These are phyloP conservation scores for Habropoda laboriosa DNA, from an alignment of 1,140 invertebrate genomes.

Conservation along the genomic window DNA sequence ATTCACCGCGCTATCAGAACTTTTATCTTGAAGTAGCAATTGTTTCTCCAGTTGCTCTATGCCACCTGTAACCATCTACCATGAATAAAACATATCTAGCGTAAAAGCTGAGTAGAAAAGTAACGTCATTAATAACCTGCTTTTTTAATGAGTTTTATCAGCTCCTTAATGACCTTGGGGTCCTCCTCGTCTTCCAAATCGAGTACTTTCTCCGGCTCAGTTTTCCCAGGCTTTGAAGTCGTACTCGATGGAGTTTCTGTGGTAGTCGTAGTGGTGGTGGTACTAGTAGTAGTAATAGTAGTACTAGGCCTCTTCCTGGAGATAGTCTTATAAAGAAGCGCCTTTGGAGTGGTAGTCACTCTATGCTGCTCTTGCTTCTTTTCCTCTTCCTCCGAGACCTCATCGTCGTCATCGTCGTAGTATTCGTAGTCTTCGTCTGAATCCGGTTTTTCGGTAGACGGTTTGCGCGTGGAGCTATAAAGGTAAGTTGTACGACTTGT, in stretches of 20 bases:
- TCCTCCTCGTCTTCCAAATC: constrained; percentile 85
- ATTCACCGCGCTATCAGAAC: constrained; percentile 62
- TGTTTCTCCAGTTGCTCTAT: constrained; percentile 92
- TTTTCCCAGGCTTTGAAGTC: constrained; percentile 26
- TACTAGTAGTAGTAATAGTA: constrained; percentile 67
- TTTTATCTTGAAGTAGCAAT: constrained; percentile 83
- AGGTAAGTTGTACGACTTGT: constrained; percentile 78
- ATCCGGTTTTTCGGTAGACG: constrained; percentile 80
- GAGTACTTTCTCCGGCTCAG: constrained; percentile 24
- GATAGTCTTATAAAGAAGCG: constrained; percentile 78
- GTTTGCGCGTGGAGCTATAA: constrained; percentile 81
- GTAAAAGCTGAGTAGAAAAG: neutral
- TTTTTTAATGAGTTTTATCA: constrained; percentile 92
- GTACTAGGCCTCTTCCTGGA: constrained; percentile 72
- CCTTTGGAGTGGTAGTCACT: constrained; percentile 70
- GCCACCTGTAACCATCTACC: constrained; percentile 85
- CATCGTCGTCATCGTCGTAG: constrained; percentile 85
- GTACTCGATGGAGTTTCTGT: constrained; percentile 47
- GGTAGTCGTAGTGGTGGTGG: constrained; percentile 61
- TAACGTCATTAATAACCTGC: constrained; percentile 81
- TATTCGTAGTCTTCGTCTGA: constrained; percentile 81
- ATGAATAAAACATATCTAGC: too few relatives aligned
- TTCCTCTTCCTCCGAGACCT: constrained; percentile 71
- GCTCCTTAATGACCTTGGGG: constrained; percentile 91
- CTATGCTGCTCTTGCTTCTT: constrained; percentile 71